phyloP scores from a whole-genome alignment of 1,140 invertebrate species.

The Drosophila miranda region DNA sequence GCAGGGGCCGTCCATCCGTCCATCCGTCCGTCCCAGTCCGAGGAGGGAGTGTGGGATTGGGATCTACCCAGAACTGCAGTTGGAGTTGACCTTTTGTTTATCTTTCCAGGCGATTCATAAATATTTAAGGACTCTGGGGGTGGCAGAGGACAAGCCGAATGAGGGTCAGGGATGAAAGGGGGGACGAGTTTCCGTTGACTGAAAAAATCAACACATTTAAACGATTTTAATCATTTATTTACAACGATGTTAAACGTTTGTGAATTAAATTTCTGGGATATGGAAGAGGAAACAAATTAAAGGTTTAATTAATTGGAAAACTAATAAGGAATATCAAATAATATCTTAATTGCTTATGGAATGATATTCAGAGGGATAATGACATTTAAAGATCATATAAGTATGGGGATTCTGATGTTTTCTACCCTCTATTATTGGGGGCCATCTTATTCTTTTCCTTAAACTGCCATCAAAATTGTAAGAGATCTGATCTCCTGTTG shows the following conservation, averaged over 20 bases:
- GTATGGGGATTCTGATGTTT: too few species aligned
- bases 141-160: slow-evolving; percentile 13
- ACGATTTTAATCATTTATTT: slow-evolving; percentile 75
- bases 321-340: not conserved
- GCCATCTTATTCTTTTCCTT: too few species aligned
- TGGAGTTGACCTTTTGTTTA: slow-evolving; percentile 58
- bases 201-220: slow-evolving; percentile 74
- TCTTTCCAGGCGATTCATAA: slow-evolving; percentile 44
- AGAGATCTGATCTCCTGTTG: too few species aligned
- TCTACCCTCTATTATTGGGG: too few species aligned
- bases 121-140: slow-evolving; percentile 54
- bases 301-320: slow-evolving; percentile 4
- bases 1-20: too few species aligned
- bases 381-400: too few species aligned
- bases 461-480: too few species aligned
- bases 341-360: not conserved
- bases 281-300: not conserved
- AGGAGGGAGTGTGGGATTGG: too few species aligned
- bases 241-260: slow-evolving; percentile 48
- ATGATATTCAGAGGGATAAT: too few species aligned
- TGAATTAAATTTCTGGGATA: slow-evolving; percentile 1
- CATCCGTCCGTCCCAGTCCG: too few species aligned
- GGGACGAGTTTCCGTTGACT: slow-evolving; percentile 27
- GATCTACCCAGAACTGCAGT: slow-evolving; percentile 3
- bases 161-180: slow-evolving; percentile 28